phyloP scores from a whole-genome alignment of 2,113 vertebrate genomes.

The Falco punctatus region DNA sequence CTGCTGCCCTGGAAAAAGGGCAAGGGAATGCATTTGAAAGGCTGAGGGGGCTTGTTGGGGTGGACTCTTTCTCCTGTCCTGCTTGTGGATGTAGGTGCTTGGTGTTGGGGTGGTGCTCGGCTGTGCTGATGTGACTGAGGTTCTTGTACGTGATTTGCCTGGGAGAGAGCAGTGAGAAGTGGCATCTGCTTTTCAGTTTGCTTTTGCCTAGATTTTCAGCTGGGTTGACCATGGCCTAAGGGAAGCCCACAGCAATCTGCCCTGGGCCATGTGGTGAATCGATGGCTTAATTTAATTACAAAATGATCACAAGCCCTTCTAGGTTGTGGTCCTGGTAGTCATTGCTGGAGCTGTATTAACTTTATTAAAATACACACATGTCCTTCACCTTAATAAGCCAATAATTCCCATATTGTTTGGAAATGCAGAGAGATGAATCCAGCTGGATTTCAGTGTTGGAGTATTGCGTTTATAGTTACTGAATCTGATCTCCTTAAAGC shows the following conservation, averaged over 20 bases:
- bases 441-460: background rate
- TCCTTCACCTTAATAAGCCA: background rate
- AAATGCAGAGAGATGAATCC: background rate
- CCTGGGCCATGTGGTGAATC: background rate
- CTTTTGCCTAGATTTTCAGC: background rate
- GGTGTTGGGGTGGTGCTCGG: background rate
- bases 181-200: background rate
- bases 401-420: background rate
- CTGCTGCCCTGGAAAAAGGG: background rate
- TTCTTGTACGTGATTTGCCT: background rate
- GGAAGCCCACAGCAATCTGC: background rate
- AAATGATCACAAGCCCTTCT: background rate
- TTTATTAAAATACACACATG: background rate
- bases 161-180: background rate
- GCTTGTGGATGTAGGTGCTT: background rate
- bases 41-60: background rate
- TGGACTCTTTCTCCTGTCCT: background rate
- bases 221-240: background rate
- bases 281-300: background rate
- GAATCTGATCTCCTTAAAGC: background rate
- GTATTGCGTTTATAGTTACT: background rate
- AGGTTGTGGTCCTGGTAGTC: background rate
- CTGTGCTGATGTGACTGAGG: background rate
- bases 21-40: fast-evolving
- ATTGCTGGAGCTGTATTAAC: background rate